Evolutionary conservation across 2,888 invertebrate genomes (phyloP), one percentile per base, ranked within the genome.

Genomic region (Ligdia adustata): DNA sequence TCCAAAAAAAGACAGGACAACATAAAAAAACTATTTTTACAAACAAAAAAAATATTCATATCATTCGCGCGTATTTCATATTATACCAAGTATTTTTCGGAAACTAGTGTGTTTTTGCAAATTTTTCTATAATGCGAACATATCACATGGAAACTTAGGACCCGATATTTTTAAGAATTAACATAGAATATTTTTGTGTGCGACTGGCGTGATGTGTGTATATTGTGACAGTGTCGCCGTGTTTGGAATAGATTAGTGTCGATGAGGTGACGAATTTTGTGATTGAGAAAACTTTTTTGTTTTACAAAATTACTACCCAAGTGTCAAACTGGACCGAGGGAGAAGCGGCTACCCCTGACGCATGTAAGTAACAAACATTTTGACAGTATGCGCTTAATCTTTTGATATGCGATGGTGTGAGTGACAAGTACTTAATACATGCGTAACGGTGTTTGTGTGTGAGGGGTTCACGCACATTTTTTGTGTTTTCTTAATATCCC

Each of bases 281-380:
- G 66, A 81, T 78, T 75, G 73, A 74, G 38, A 24, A 77, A 78
- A 79, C 79, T 79, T 83, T 81, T 81, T 78, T 73, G 75, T 84
- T 79, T 76, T 71, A 72, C 79, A 89, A 89, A 88, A 90, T 90
- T 90, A 83, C 87, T 80, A 84, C 88, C 88, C 71, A 88, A 82
- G 86, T 90, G 84, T 86, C 89, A 87, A 88, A 85, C 88, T 90
- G 89, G 89, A 89, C 83, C 82, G 89, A 88, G 76, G 88, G 82
- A 79, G 89, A 83, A 66, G 79, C 84, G 80, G 77, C 86, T 85
- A 78, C 89, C 84, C 83, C 89, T 89, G 89, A 88, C 89, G 89
- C 81, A 90, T 90, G 89, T 90, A 58, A 89, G 89, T 90, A 82
- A 55, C 18, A 33, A 46, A 50, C 46, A 11, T 18, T 26, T 13